Percentiles rank a stretch among this genome's conserved stretches.
These are phyloP conservation scores for Tokudaia muenninki DNA, from an alignment of 2,797 vertebrate genomes.

Conservation along the genomic window DNA sequence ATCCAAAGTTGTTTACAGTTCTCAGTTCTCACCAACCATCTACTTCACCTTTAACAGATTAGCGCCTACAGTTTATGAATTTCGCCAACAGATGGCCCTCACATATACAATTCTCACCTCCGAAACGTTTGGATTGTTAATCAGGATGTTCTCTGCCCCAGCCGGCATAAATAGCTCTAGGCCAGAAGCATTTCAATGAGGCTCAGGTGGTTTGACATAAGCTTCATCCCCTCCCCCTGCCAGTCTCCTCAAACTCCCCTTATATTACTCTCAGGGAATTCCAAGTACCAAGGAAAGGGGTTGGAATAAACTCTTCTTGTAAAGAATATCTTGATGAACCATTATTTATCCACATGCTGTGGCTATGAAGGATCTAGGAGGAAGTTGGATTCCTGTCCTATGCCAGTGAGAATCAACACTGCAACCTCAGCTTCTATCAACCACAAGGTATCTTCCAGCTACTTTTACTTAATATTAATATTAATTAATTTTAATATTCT, in stretches of 20 bases:
- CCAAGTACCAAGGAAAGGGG: background rate
- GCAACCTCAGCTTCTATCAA: background rate
- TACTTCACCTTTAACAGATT: conserved; percentile 52
- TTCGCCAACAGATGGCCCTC: conserved; percentile 65
- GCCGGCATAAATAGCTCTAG: background rate
- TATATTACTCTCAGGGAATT: background rate
- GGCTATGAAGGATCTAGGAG: background rate
- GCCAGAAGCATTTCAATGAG: background rate
- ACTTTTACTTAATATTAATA: background rate
- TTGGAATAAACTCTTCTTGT: background rate
- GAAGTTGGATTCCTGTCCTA: background rate
- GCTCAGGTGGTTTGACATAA: background rate
- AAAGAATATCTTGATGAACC: background rate
- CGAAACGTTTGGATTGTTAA: conserved; percentile 59
- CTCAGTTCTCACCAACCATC: background rate
- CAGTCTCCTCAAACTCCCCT: background rate
- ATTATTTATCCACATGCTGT: background rate
- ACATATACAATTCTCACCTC: conserved; percentile 28
- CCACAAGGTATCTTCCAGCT: background rate
- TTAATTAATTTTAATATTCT: background rate
- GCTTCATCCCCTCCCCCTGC: background rate
- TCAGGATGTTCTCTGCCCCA: conserved; percentile 17
- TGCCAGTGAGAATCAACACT: background rate
- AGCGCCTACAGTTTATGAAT: conserved; percentile 53
- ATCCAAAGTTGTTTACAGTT: conserved; percentile 7